Conservation (phyloP, 2,888 invertebrate species). For the Sinodicranocentrus sp. region DNA sequence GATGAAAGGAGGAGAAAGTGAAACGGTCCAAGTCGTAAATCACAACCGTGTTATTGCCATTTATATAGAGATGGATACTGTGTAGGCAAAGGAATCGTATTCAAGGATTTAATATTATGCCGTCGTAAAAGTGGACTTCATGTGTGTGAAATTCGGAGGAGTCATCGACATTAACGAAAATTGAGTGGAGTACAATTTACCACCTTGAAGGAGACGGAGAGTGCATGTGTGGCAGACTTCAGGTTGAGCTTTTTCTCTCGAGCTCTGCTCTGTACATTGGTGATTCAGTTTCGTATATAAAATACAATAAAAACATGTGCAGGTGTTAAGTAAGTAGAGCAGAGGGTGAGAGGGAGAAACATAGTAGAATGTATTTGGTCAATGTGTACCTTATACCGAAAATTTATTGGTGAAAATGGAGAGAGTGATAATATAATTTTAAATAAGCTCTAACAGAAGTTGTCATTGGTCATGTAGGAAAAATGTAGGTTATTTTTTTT, state of each 20-base stretch:
- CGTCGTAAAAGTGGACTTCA: slow-evolving; percentile 77
- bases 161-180: slow-evolving; percentile 78
- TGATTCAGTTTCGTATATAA: neutral
- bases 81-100: slow-evolving; percentile 72
- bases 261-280: neutral
- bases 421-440: too few species aligned
- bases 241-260: neutral
- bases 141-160: slow-evolving; percentile 77
- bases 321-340: neutral
- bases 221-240: neutral
- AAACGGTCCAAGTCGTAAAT: slow-evolving; percentile 77
- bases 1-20: slow-evolving; percentile 67
- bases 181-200: slow-evolving; percentile 77
- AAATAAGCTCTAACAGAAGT: too few species aligned
- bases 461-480: too few species aligned
- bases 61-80: slow-evolving; percentile 77
- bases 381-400: too few species aligned
- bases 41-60: slow-evolving; percentile 77
- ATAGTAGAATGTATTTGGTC: too few species aligned
- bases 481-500: too few species aligned
- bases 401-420: too few species aligned
- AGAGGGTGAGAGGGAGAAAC: neutral
- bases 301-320: too few species aligned
- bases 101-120: slow-evolving; percentile 77
- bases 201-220: neutral